Evolutionary conservation across 1,140 invertebrate species (phyloP).

Genomic region (Bombus polaris): DNA sequence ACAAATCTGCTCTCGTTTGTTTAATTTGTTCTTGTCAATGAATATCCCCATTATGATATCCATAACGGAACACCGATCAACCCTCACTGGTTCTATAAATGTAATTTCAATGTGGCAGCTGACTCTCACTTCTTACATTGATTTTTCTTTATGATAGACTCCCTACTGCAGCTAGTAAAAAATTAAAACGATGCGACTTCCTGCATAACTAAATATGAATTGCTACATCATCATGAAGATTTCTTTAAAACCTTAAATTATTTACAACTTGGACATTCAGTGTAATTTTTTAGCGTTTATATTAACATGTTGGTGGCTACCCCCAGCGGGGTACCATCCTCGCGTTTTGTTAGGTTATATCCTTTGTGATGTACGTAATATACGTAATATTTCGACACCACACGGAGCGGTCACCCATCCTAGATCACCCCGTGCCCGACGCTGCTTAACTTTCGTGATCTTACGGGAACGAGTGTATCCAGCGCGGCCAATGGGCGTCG

Average conservation of each 20-base stretch:
- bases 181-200: constrained; percentile 42
- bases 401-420: too few relatives aligned
- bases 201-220: constrained; percentile 49
- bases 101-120: constrained; percentile 54
- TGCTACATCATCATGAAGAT: constrained; percentile 26
- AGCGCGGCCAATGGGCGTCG: too few relatives aligned
- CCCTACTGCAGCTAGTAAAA: constrained; percentile 39
- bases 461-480: too few relatives aligned
- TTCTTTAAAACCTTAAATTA: constrained; percentile 42
- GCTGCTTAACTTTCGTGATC: too few relatives aligned
- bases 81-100: constrained; percentile 41
- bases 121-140: constrained; percentile 48
- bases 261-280: constrained; percentile 16
- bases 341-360: too few relatives aligned
- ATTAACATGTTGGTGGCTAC: too few relatives aligned
- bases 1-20: constrained; percentile 74
- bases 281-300: too few relatives aligned
- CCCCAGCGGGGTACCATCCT: too few relatives aligned
- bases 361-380: too few relatives aligned
- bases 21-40: constrained; percentile 28
- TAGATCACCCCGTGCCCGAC: too few relatives aligned
- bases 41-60: constrained; percentile 17
- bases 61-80: constrained; percentile 24
- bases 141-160: constrained; percentile 32
- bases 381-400: too few relatives aligned